A percentile compares a stretch with the other conserved stretches of the same genome.
Evolutionary conservation across 2,113 vertebrate genomes (phyloP).

Genomic region (Forbesichthys agassizii): DNA sequence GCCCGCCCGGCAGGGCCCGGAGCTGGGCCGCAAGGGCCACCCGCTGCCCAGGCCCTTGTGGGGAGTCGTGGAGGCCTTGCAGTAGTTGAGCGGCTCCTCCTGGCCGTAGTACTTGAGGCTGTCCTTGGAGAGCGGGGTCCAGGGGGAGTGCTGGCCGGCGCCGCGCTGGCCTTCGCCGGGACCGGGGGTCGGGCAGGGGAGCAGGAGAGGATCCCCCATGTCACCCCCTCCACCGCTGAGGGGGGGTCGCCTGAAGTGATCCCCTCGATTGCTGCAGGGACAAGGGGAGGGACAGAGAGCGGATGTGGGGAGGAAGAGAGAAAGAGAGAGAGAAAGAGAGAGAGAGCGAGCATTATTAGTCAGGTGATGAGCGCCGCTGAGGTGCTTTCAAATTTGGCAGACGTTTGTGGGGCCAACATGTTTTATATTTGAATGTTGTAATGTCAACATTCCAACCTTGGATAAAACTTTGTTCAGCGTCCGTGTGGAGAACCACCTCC

Average conservation of each 20-base stretch:
- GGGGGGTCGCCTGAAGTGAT: conserved; percentile 67
- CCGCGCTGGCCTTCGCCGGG: conserved; percentile 68
- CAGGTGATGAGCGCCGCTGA: conserved; percentile 7
- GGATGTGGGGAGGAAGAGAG: background rate
- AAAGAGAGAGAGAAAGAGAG: background rate
- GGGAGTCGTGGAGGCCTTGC: conserved; percentile 65
- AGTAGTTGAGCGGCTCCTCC: conserved; percentile 75
- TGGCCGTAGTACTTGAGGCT: conserved; percentile 75
- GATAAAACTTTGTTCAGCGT: no score
- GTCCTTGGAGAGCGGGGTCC: conserved; percentile 78
- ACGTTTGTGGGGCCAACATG: no score
- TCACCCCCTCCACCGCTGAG: conserved; percentile 69
- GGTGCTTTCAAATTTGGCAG: no score
- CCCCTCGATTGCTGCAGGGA: conserved; percentile 63
- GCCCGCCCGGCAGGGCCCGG: conserved; percentile 55
- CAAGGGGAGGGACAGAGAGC: conserved; percentile 1
- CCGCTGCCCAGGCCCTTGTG: conserved; percentile 70
- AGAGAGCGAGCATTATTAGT: background rate
- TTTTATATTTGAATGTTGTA: no score
- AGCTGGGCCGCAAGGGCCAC: conserved; percentile 72
- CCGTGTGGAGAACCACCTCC: no score
- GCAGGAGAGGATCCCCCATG: conserved; percentile 69
- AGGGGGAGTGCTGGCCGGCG: conserved; percentile 71
- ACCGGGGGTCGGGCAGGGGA: conserved; percentile 70
- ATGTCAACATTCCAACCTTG: no score